A percentile compares a stretch with the other conserved stretches of the same genome.
Conservation (phyloP, 1,140 invertebrate genomes). For the Nasonia longicornis region DNA sequence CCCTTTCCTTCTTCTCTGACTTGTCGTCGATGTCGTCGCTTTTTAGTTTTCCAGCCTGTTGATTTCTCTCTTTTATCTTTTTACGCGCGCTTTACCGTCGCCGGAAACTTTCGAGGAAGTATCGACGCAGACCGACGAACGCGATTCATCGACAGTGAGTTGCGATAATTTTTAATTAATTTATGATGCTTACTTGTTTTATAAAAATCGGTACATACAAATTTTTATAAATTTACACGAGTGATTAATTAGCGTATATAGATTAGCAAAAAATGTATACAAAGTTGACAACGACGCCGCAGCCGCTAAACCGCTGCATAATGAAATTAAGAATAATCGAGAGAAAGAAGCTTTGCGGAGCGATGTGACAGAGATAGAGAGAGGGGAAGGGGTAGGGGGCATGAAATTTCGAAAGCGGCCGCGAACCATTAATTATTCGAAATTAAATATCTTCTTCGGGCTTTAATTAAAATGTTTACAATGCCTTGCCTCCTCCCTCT, state of each 20-base stretch:
- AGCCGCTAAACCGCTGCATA: slow-evolving; percentile 50
- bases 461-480: slow-evolving; percentile 68
- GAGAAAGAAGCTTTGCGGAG: slow-evolving; percentile 46
- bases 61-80: slow-evolving; percentile 7
- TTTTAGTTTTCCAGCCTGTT: slow-evolving; percentile 25
- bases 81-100: neutral
- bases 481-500: slow-evolving; percentile 48
- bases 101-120: neutral
- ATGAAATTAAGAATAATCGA: slow-evolving; percentile 61
- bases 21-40: neutral
- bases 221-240: neutral
- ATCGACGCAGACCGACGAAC: neutral
- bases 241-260: slow-evolving; percentile 28
- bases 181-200: too few relatives aligned
- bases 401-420: slow-evolving; percentile 54
- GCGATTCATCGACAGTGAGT: too few relatives aligned
- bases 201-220: too few relatives aligned
- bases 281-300: neutral
- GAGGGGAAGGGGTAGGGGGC: slow-evolving; percentile 21
- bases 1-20: neutral
- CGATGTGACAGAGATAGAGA: slow-evolving; percentile 44
- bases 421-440: slow-evolving; percentile 65
- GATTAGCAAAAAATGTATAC: slow-evolving; percentile 1
- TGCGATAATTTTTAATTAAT: too few relatives aligned
- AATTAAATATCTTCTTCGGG: slow-evolving; percentile 65